A percentile compares a stretch with the other conserved stretches of the same genome.
phyloP scores from a whole-genome alignment of 1,140 invertebrate species.

The Scaptomyza graminum region DNA sequence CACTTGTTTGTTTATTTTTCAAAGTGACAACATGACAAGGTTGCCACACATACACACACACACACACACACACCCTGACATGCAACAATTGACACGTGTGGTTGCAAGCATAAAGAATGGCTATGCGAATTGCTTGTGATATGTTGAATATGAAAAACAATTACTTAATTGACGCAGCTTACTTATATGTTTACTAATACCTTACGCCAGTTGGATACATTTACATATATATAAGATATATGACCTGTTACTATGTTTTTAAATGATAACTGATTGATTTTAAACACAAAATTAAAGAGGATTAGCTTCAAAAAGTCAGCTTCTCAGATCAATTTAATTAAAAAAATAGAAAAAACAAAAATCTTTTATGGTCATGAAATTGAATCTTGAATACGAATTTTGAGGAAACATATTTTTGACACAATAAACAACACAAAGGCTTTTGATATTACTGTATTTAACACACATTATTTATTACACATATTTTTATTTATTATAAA shows the following conservation, averaged over 20 bases:
- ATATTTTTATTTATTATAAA: constrained; percentile 45
- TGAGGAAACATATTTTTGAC: background rate
- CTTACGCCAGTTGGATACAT: background rate
- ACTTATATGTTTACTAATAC: constrained; percentile 1
- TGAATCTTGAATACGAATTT: no score
- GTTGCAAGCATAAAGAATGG: constrained; percentile 10
- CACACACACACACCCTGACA: constrained; percentile 22
- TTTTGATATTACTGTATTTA: constrained; percentile 28
- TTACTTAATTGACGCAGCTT: constrained; percentile 33
- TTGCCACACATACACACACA: constrained; percentile 13
- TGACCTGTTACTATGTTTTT: no score
- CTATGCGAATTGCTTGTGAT: background rate
- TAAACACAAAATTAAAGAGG: no score
- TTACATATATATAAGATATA: no score
- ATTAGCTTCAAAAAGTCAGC: no score
- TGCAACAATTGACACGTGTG: constrained; percentile 47
- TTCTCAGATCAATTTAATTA: background rate
- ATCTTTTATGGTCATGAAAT: no score
- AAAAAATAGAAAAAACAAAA: background rate
- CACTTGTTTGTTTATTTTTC: constrained; percentile 68
- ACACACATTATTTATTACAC: constrained; percentile 65
- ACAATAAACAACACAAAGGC: background rate
- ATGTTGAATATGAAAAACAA: constrained; percentile 9
- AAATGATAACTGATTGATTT: no score
- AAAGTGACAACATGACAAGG: constrained; percentile 65